Evolutionary conservation across 64 coral and sea anemone genomes (phyloP).

Genomic region (Catalaphyllia jardinei): DNA sequence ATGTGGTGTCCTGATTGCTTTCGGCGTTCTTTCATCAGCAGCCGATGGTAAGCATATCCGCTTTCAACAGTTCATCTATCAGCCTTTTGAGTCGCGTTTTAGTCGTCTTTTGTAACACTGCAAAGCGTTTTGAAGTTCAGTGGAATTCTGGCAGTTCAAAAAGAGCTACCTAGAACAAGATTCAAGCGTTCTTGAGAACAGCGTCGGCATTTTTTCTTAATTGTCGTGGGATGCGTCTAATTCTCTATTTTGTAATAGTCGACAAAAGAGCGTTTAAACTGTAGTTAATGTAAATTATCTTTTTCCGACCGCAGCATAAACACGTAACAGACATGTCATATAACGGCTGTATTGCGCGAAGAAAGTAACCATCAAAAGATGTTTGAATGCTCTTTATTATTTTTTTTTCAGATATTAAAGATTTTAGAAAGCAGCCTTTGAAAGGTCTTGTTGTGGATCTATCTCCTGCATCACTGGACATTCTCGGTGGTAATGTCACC

Average conservation of each 20-base stretch:
- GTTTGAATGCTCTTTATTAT: not conserved
- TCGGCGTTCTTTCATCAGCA: slow-evolving; percentile 46
- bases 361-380: not conserved
- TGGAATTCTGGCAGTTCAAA: not conserved
- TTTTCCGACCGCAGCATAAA: slow-evolving; percentile 20
- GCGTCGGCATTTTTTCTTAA: not conserved
- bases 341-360: not conserved
- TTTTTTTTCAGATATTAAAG: slow-evolving; percentile 49
- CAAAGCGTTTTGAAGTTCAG: not conserved
- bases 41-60: slow-evolving; percentile 48
- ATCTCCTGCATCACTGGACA: slow-evolving; percentile 17
- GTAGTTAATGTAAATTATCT: slow-evolving; percentile 55
- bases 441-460: slow-evolving; percentile 22
- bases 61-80: slow-evolving; percentile 25
- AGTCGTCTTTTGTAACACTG: not conserved
- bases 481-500: slow-evolving; percentile 77
- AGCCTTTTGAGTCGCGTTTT: not conserved
- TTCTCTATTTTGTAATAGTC: not conserved
- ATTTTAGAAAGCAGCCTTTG: slow-evolving; percentile 15
- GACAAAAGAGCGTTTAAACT: slow-evolving; percentile 78
- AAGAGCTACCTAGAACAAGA: not conserved
- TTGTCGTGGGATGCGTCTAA: not conserved
- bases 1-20: slow-evolving; percentile 52
- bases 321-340: slow-evolving; percentile 21
- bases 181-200: not conserved